phyloP scores from a whole-genome alignment of 2,797 vertebrate genomes.

The Craterocephalus amniculus region DNA sequence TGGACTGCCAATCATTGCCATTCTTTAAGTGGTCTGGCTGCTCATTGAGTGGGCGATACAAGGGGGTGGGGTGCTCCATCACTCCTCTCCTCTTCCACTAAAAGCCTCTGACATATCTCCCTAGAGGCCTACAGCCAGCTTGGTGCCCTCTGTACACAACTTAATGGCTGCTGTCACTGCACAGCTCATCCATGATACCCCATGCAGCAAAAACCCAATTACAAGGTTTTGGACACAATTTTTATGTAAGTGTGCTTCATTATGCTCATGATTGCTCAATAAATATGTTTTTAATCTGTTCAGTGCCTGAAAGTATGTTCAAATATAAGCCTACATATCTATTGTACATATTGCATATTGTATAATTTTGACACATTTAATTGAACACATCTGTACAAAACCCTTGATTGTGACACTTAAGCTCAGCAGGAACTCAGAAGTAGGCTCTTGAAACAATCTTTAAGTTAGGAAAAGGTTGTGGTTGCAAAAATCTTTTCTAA shows the following conservation, averaged over 20 bases:
- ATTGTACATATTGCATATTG: background rate
- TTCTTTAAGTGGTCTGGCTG: slow-evolving; percentile 73
- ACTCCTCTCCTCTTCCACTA: slow-evolving; percentile 77
- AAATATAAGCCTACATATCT: too few relatives aligned
- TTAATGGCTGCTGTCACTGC: slow-evolving; percentile 80
- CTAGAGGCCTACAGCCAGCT: slow-evolving; percentile 71
- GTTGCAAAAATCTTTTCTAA: background rate
- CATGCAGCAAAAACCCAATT: slow-evolving; percentile 72
- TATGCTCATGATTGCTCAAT: slow-evolving; percentile 11
- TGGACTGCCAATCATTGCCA: slow-evolving; percentile 69
- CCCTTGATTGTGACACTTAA: background rate
- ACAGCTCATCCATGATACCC: slow-evolving; percentile 74
- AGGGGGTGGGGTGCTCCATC: slow-evolving; percentile 73
- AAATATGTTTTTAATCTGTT: slow-evolving; percentile 15
- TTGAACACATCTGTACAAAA: too few relatives aligned
- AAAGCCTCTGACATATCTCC: slow-evolving; percentile 81
- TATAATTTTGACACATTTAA: background rate
- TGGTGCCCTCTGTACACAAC: slow-evolving; percentile 76
- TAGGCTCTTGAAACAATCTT: background rate
- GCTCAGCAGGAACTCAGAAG: background rate
- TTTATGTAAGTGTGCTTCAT: slow-evolving; percentile 55
- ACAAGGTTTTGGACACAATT: slow-evolving; percentile 59
- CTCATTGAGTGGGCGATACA: slow-evolving; percentile 71
- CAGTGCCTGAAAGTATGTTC: background rate
- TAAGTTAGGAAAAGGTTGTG: background rate